These are phyloP conservation scores for Graphium colonna DNA, from an alignment of 2,888 invertebrate genomes.

Conservation along the genomic window DNA sequence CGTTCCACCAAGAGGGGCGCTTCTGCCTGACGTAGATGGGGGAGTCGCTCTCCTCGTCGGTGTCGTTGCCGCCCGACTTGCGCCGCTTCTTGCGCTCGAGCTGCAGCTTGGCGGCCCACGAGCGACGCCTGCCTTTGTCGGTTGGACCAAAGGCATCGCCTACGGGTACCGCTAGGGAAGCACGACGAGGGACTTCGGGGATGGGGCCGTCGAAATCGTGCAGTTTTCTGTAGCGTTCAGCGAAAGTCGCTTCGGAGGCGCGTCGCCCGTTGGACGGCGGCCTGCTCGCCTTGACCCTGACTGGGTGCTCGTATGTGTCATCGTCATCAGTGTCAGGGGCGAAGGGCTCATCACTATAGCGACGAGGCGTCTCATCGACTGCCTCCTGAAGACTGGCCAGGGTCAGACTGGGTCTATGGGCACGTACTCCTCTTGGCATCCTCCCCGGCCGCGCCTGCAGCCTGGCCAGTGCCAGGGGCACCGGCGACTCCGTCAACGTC, in stretches of 20 bases:
- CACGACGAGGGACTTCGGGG: conserved; percentile 65
- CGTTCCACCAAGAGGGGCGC: conserved; percentile 93
- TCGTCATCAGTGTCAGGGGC: conserved; percentile 64
- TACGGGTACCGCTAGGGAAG: conserved; percentile 65
- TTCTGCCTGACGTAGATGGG: conserved; percentile 82
- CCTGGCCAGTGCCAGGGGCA: conserved; percentile 69
- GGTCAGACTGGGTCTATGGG: conserved; percentile 66
- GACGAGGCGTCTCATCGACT: conserved; percentile 63
- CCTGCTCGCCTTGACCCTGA: conserved; percentile 45
- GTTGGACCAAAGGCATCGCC: conserved; percentile 54
- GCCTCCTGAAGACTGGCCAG: conserved; percentile 71
- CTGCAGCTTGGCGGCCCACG: conserved; percentile 80
- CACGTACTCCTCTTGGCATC: conserved; percentile 51
- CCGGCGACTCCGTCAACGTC: conserved; percentile 71
- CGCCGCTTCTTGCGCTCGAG: conserved; percentile 77
- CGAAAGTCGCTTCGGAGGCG: conserved; percentile 69
- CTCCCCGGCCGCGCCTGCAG: conserved; percentile 58
- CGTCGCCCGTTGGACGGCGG: conserved; percentile 62
- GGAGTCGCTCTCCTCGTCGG: conserved; percentile 64
- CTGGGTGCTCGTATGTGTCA: conserved; percentile 57
- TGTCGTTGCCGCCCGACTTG: conserved; percentile 73
- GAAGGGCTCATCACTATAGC: conserved; percentile 63
- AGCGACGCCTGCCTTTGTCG: conserved; percentile 81
- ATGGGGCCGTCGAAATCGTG: conserved; percentile 67
- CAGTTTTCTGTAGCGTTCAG: conserved; percentile 68